Base-by-base conservation (phyloP, 2,113 vertebrate genomes). In the Hylia prasina region DNA sequence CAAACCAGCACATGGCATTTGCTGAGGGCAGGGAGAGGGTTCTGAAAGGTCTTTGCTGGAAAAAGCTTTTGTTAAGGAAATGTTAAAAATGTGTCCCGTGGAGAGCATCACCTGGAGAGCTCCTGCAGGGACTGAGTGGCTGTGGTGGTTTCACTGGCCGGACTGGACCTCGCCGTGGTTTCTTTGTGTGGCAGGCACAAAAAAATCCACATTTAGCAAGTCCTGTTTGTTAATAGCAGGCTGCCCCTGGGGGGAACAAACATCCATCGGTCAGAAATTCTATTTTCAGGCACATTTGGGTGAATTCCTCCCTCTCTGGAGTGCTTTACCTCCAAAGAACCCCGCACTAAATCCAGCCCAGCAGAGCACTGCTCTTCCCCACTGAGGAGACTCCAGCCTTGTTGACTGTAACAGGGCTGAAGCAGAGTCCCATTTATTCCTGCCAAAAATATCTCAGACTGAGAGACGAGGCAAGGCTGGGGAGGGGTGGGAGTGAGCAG, bases 391-490 rank as follows among this genome's bases (percentile, higher is more conserved):
- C 47, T 87, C 56, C 78, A 76, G 89, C 81, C 42, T 42, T 25
- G 57, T n/a, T 93, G 86, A 4, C 60, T 56, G 30, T 4, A 45
- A 13, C 61, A 10, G 15, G 40, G 65, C 56, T 87, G 91, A n/a
- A 64, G 72, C 68, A 37, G 69, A 87, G 96, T 37, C 93, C 91
- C 73, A 35, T n/a, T 87, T 87, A 69, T 91, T 82, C n/a, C 90
- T 94, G 88, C 92, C 85, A 80, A 87, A 95, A 95, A 79, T 72
- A 94, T 15, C 87, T 53, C 17, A 0, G 82, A 23, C 44, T 0
- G 40, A 87, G 92, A 96, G 92, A 94, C 10, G 0, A 82, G 69
- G 68, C 7, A 14, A 23, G 50, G 64, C 72, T 47, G 85, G 0
- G 0, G 0, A 39, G 87, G 87, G 78, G 40, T 75, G 81, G 68